Evolutionary conservation across 2,113 vertebrate genomes (phyloP), one percentile per base, ranked within the genome.

Genomic region (Arothron firmamentum): DNA sequence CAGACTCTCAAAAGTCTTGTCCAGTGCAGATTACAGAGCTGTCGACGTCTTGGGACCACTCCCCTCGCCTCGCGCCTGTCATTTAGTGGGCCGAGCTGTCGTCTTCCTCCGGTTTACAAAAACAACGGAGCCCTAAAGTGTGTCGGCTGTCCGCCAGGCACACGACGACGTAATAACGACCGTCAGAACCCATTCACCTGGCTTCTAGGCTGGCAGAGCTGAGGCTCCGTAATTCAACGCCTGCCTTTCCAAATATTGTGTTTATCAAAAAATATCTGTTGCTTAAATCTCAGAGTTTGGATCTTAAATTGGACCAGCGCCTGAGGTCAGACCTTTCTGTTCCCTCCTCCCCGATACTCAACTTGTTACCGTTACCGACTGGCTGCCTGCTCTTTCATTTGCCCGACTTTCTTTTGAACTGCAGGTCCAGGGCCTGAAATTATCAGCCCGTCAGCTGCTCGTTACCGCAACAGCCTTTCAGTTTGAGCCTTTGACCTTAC

Each of bases 401-500:
- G 79, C 66, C 71, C 74, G 59, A 2, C 54, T 62, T 56, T 55
- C 64, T 63, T 83, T 83, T 85, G 70, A 84, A 83, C 69, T 80
- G 57, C 62, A 67, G 62, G 66, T 48, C 67, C 65, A 66, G 34
- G 71, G 72, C 63, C 74, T 85, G 54, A 80, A 87, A 86, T 83
- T 86, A 86, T 53, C 78, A 54, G 4, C 71, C 51, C 46, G 56
- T 61, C 52, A 77, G 74, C 57, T 85, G 65, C 74, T 87, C 80
- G 87, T 87, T 86, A 57, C 48, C n/a, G 43, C 59, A 65, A 62
- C 56, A 66, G 47, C 65, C 65, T 70, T 61, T 16, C 52, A 60
- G 59, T 77, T 74, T 64, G n/a, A n/a, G n/a, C 79, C 82, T 84
- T 82, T 80, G 62, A 85, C 83, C 85, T 81, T 52, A 58, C 31